Percentiles rank a stretch among this genome's conserved stretches.
phyloP scores from a whole-genome alignment of 1,140 invertebrate species.

The Drosophila takahashii region DNA sequence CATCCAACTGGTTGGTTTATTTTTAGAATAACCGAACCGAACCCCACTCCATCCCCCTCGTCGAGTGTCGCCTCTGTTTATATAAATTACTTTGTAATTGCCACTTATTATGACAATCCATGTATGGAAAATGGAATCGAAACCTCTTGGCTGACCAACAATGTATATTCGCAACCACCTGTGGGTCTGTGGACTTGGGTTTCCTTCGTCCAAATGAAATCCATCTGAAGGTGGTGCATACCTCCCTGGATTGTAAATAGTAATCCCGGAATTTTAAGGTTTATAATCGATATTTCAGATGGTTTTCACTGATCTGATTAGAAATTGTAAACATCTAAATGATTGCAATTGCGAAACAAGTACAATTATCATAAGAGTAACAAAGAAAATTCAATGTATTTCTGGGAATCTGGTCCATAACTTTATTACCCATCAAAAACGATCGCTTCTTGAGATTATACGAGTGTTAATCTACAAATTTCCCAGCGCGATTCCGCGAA shows the following conservation, averaged over 20 bases:
- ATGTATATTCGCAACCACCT: constrained; percentile 4
- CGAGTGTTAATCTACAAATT: constrained; percentile 9
- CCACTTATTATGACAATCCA: constrained; percentile 47
- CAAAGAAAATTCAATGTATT: neutral
- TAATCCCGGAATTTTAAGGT: neutral
- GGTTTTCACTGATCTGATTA: neutral
- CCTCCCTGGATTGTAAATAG: neutral
- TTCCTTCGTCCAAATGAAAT: constrained; percentile 9
- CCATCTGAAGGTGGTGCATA: neutral
- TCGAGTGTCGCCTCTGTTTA: constrained; percentile 52
- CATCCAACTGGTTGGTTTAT: constrained; percentile 35
- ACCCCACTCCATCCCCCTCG: neutral
- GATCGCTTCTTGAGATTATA: neutral
- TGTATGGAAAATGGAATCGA: constrained; percentile 14
- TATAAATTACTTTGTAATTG: constrained; percentile 76
- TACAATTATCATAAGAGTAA: neutral
- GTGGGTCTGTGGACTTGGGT: neutral
- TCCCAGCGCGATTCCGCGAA: neutral
- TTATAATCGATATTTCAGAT: neutral
- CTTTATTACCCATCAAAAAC: neutral
- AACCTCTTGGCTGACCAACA: constrained; percentile 4
- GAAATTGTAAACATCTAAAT: too few species aligned
- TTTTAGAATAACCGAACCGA: too few species aligned
- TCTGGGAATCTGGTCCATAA: neutral
- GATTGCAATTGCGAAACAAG: too few species aligned